Percentiles rank a stretch among this genome's conserved stretches.
Evolutionary conservation across 2,888 invertebrate species (phyloP).

Genomic region (Orthosia incerta): DNA sequence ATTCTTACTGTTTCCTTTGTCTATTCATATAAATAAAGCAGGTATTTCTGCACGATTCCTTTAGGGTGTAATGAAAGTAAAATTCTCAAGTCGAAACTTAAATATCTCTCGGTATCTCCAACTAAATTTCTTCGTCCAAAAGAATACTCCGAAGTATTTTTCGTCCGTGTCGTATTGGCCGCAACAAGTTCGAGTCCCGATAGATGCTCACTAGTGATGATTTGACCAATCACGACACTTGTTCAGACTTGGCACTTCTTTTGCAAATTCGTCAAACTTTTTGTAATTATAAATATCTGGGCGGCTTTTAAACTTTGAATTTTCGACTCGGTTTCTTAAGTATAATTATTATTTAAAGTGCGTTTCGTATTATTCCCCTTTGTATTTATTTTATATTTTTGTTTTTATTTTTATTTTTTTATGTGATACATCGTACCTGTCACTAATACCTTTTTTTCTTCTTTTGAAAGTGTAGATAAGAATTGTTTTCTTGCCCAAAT

Average conservation of each 20-base stretch:
- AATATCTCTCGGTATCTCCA: not conserved
- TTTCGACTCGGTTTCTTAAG: not conserved
- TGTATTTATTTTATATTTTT: too few relatives aligned
- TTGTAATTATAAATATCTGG: conserved; percentile 43
- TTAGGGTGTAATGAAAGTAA: not conserved
- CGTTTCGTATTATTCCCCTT: too few relatives aligned
- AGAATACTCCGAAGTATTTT: conserved; percentile 36
- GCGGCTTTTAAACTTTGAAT: conserved; percentile 29
- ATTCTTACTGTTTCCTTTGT: too few relatives aligned
- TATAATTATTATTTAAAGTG: too few relatives aligned
- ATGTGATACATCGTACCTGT: too few relatives aligned
- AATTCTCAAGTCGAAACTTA: not conserved
- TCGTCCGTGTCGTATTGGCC: conserved; percentile 75
- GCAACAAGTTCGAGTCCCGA: conserved; percentile 36
- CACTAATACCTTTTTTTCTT: too few relatives aligned
- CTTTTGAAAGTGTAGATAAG: too few relatives aligned
- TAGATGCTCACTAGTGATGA: conserved; percentile 64
- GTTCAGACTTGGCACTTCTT: conserved; percentile 33
- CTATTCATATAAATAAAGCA: too few relatives aligned
- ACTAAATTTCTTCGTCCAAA: not conserved
- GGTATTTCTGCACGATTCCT: too few relatives aligned
- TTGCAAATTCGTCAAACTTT: conserved; percentile 33
- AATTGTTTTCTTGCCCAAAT: not conserved
- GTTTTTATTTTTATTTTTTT: too few relatives aligned
- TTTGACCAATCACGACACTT: conserved; percentile 76